These are phyloP conservation scores for Tholera decimalis DNA, from an alignment of 2,888 invertebrate species.

Conservation along the genomic window DNA sequence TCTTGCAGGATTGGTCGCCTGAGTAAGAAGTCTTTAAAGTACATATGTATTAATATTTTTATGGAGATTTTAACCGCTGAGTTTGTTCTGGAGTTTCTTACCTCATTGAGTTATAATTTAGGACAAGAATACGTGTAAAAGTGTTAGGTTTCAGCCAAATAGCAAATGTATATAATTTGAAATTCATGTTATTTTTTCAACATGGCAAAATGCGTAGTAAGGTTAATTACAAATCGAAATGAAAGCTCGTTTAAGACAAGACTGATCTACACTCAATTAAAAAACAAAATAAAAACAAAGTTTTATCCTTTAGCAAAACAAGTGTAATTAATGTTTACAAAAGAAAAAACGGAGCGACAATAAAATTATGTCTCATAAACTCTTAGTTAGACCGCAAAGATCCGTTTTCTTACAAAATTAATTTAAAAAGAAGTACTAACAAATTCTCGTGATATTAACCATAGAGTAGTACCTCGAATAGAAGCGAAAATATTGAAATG, in stretches of 20 bases:
- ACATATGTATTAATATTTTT: no score
- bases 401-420: constrained; percentile 41
- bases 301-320: constrained; percentile 7
- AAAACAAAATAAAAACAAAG: constrained; percentile 5
- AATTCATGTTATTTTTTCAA: no score
- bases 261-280: not conserved
- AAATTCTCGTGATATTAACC: constrained; percentile 41
- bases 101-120: no score
- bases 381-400: constrained; percentile 14
- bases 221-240: not conserved
- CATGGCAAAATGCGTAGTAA: no score
- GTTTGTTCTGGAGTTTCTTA: no score
- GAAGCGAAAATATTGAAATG: constrained; percentile 4
- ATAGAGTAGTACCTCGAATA: constrained; percentile 13
- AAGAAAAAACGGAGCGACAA: constrained; percentile 23
- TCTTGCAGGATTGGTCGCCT: no score
- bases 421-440: constrained; percentile 35
- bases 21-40: no score
- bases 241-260: not conserved
- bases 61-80: no score
- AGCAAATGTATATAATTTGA: no score
- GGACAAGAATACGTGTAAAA: no score
- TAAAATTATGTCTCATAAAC: constrained; percentile 46
- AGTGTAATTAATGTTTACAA: constrained; percentile 32
- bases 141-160: not conserved